Percentiles rank a stretch among this genome's conserved stretches.
These are phyloP conservation scores for Ophion ellenae DNA, from an alignment of 2,888 invertebrate species.

Conservation along the genomic window DNA sequence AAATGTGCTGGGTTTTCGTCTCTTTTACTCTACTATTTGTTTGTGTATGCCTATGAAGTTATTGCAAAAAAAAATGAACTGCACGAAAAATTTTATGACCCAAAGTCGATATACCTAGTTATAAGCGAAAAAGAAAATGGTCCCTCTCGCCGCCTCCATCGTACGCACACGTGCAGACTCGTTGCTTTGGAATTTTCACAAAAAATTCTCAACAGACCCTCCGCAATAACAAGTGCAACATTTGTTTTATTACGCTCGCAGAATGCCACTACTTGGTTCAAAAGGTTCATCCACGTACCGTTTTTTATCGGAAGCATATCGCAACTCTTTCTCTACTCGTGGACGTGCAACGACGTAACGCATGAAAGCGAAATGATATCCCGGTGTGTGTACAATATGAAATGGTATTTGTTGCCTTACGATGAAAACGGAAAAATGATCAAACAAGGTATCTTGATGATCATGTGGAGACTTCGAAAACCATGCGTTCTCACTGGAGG, in stretches of 20 bases:
- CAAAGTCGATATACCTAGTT: no score
- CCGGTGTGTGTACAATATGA: slow-evolving; percentile 67
- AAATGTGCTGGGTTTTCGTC: no score
- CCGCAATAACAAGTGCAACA: no score
- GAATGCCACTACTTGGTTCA: slow-evolving; percentile 58
- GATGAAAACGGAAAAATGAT: slow-evolving; percentile 66
- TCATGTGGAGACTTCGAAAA: slow-evolving; percentile 70
- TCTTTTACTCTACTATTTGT: no score
- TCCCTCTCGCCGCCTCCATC: no score
- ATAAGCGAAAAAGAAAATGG: no score
- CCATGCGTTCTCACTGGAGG: slow-evolving; percentile 73
- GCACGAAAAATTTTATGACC: no score
- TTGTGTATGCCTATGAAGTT: no score
- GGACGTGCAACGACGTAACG: slow-evolving; percentile 72
- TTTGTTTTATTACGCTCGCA: slow-evolving; percentile 19
- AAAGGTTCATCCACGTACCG: slow-evolving; percentile 67
- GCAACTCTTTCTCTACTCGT: slow-evolving; percentile 73
- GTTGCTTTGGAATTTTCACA: no score
- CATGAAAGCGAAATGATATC: slow-evolving; percentile 69
- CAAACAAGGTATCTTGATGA: slow-evolving; percentile 66
- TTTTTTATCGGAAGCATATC: slow-evolving; percentile 69
- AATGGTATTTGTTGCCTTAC: slow-evolving; percentile 71
- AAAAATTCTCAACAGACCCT: no score
- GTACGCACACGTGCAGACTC: no score
- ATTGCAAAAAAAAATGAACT: no score